These are phyloP conservation scores for Falco cherrug DNA, from an alignment of 2,797 vertebrate genomes.

Conservation along the genomic window DNA sequence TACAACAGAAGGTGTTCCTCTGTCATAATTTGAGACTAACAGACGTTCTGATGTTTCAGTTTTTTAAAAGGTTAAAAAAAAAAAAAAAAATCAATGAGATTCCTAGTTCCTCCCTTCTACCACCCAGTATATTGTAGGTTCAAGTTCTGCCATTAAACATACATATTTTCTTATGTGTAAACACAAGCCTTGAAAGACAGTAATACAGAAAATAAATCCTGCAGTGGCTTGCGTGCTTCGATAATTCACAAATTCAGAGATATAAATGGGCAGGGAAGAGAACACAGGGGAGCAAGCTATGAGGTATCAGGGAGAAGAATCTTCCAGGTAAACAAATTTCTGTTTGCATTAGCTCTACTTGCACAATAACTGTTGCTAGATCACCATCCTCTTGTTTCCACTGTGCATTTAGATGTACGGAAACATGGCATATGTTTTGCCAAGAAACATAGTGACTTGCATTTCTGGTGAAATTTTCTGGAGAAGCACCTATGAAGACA, in stretches of 20 bases:
- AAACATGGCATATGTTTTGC: not conserved
- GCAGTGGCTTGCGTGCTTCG: not conserved
- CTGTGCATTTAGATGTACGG: not conserved
- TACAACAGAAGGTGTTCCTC: not conserved
- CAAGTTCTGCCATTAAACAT: not conserved
- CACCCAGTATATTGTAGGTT: not conserved
- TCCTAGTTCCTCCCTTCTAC: not conserved
- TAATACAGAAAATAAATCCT: not conserved
- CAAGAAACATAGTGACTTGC: not conserved
- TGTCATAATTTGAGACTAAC: not conserved
- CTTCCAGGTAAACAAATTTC: not conserved
- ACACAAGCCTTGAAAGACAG: not conserved
- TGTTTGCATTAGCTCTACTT: not conserved
- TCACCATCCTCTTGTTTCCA: not conserved
- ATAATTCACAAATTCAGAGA: not conserved
- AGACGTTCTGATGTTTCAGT: not conserved
- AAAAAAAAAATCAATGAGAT: rapidly evolving
- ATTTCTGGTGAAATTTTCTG: not conserved
- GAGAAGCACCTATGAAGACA: not conserved
- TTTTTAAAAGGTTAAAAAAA: not conserved
- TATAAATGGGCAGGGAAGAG: not conserved
- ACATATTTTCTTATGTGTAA: not conserved
- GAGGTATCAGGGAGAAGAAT: not conserved
- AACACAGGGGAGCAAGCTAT: not conserved
- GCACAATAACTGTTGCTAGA: not conserved